Evolutionary conservation across 2,113 vertebrate genomes (phyloP), one percentile per base, ranked within the genome.

Genomic region (Phocoena phocoena): DNA sequence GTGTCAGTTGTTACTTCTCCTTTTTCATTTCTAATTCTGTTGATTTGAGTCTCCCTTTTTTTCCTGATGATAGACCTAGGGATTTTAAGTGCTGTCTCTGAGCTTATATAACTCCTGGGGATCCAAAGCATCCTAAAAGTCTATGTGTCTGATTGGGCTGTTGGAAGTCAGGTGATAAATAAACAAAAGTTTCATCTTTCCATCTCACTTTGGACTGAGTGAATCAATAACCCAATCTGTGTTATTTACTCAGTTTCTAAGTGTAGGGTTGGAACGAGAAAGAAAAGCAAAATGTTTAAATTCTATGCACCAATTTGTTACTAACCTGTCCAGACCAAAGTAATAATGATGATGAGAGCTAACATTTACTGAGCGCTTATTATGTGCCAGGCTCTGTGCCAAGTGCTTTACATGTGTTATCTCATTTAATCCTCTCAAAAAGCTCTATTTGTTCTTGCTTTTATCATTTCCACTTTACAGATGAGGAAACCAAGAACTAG

Each of bases 221-320:
- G n/a, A n/a, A 26, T 80, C 26, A 80, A 3, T 58, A 53, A 44
- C 7, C 15, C 11, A 87, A 67, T 77, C 68, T 92, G 31, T 91
- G 18, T 80, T 96, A 90, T 94, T 85, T 90, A 50, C 60, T 86
- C 21, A 73, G n/a, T 93, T 95, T 90, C 80, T 95, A 76, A 83
- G 60, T 53, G 13, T 44, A 25, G 76, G 23, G 53, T 74, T 95
- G 17, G 50, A 87, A 90, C 67, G 38, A 93, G 55, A 96, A 94
- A 50, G 36, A 85, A 93, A 96, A 87, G 38, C 10, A 58, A 89
- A 93, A n/a, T 88, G 26, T 85, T 95, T 73, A 90, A 58, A 92
- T 92, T 93, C 67, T 92, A 3, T 84, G 20, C 33, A 87, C 33
- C 20, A 68, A 77, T 62, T 10, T 73, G 18, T 92, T 84, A 33